Evolutionary conservation across 2,113 vertebrate genomes (phyloP), one percentile per base, ranked within the genome.

Genomic region (Mastomys natalensis): DNA sequence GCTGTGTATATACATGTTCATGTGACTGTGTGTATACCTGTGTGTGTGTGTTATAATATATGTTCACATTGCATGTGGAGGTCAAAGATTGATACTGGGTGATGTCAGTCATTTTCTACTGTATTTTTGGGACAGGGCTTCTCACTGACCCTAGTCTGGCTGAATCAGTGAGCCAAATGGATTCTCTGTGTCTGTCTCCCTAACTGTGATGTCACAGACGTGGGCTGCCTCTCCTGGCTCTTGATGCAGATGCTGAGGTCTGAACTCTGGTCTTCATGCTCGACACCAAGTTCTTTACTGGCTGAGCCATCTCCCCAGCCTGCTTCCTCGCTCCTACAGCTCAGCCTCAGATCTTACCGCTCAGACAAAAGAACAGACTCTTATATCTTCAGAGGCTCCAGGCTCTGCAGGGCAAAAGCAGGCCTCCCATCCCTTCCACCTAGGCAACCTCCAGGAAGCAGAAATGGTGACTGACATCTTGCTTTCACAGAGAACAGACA

Each of bases 401-500:
- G 88, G 40, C 58, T n/a, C 45, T 58, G 40, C 82, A 31, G 21
- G 78, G 29, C 72, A 45, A 73, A 90, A 86, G 89, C 93, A n/a
- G 55, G 37, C 72, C 2, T n/a, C 31, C 24, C 68, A 0, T 62
- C 37, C 84, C 84, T 93, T 94, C 76, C n/a, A n/a, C 91, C 62
- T 3, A 58, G 24, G 55, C 66, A 81, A 82, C 40, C 60, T 76
- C 92, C 0, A 0, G 51, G n/a, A 81, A 55, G 31, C 26, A 10
- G 51, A 85, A 74, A 74, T 87, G 16, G 29, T 60, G 43, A 77
- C 0, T 60, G 40, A 77, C 0, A 1, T 84, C 90, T 78, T 95
- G 16, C 3, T 89, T 96, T 95, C 90, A 94, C 94, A 93, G 87
- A 78, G 74, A 70, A 11, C 78, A 87, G 90, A 86, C 80, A 26